A percentile compares a stretch with the other conserved stretches of the same genome.
These are phyloP conservation scores for Cephalopterus ornatus DNA, from an alignment of 2,113 vertebrate genomes.

Conservation along the genomic window DNA sequence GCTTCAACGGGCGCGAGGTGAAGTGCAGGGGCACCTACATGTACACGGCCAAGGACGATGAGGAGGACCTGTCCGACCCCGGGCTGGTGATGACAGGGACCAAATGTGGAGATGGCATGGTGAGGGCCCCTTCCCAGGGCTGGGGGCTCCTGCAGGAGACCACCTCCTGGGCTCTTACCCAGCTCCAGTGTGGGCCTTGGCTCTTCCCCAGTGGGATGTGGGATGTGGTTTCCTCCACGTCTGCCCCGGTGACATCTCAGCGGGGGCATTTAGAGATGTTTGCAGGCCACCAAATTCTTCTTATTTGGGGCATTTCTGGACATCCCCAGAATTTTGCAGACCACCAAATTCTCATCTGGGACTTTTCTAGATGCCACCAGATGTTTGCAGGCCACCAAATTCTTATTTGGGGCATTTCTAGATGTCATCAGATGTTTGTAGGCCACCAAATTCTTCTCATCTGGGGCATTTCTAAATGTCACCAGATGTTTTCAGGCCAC, in stretches of 20 bases:
- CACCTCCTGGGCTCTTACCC: background rate
- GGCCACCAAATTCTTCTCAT: background rate
- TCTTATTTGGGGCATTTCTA: background rate
- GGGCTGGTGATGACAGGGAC: slow-evolving; percentile 91
- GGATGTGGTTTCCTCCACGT: accelerated
- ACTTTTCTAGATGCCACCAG: no score
- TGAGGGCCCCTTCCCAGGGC: slow-evolving; percentile 40
- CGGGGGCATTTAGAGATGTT: no score
- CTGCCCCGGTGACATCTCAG: accelerated
- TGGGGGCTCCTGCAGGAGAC: background rate
- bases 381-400: background rate
- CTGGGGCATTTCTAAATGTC: background rate
- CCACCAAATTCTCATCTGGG: background rate
- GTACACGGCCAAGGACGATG: slow-evolving; percentile 81
- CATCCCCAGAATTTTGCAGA: background rate
- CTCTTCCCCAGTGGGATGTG: accelerated
- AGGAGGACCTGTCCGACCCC: slow-evolving; percentile 82
- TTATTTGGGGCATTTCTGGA: background rate
- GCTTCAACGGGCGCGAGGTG: slow-evolving; percentile 76
- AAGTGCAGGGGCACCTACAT: slow-evolving; percentile 86
- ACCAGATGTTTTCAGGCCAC: background rate
- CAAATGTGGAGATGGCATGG: slow-evolving; percentile 90
- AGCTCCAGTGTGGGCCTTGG: accelerated
- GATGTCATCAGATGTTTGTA: background rate
- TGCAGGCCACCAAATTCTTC: background rate